These are phyloP conservation scores for Oscheius sp. DNA, from an alignment of 2,888 invertebrate species.

Conservation along the genomic window DNA sequence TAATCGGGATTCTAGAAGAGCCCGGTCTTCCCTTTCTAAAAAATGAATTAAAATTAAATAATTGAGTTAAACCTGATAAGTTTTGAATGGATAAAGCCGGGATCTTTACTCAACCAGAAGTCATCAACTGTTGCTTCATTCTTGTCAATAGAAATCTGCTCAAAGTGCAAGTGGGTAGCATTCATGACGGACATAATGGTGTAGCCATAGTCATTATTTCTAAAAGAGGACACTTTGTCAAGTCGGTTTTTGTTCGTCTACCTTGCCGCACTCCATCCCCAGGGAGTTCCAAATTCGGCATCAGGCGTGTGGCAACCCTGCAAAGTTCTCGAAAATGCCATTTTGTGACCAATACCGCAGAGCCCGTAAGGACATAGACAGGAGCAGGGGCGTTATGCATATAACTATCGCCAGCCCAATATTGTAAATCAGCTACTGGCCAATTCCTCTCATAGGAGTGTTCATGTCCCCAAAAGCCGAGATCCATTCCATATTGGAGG, in stretches of 20 bases:
- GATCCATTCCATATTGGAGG: conserved; percentile 86
- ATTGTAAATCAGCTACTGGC: conserved; percentile 83
- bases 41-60: background rate
- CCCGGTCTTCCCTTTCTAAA: conserved; percentile 27
- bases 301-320: conserved; percentile 55
- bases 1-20: conserved; percentile 26
- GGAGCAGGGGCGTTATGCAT: conserved; percentile 84
- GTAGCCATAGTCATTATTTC: conserved; percentile 84
- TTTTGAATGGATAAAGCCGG: conserved; percentile 31
- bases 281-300: conserved; percentile 44
- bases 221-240: conserved; percentile 16
- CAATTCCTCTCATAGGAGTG: conserved; percentile 94
- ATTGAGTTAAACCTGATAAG: conserved; percentile 25
- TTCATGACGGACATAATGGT: conserved; percentile 81
- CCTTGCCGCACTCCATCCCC: conserved; percentile 56
- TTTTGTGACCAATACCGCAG: conserved; percentile 74
- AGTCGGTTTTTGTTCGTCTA: conserved; percentile 3
- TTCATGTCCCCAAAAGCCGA: conserved; percentile 94
- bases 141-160: conserved; percentile 79
- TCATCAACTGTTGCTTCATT: conserved; percentile 71
- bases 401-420: conserved; percentile 68
- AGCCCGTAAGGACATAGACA: conserved; percentile 87
- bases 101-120: conserved; percentile 65
- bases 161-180: conserved; percentile 83
- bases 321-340: background rate